Evolutionary conservation across 1,140 invertebrate species (phyloP).

Genomic region (Scaptomyza hsui): DNA sequence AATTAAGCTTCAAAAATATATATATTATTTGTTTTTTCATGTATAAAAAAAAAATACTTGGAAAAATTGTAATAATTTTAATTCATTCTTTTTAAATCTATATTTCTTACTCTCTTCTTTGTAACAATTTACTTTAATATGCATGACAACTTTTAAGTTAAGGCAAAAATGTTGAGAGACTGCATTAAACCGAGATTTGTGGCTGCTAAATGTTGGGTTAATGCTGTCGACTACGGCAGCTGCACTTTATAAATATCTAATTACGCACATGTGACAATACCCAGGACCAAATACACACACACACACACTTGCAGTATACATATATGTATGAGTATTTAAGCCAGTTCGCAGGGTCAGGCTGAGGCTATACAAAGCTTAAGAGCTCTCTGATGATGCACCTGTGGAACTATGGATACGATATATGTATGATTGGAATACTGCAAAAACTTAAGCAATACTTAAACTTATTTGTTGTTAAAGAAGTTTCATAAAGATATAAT

Average conservation of each 20-base stretch:
- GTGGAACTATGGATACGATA: constrained; percentile 37
- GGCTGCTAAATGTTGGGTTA: constrained; percentile 17
- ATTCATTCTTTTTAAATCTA: too few relatives aligned
- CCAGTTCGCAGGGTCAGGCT: constrained; percentile 9
- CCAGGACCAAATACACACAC: not conserved
- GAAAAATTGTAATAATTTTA: too few relatives aligned
- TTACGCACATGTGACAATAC: constrained; percentile 42
- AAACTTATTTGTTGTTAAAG: not conserved
- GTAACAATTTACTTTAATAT: too few relatives aligned
- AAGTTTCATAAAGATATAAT: not conserved
- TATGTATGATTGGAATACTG: not conserved
- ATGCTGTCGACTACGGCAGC: constrained; percentile 1
- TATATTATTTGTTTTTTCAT: too few relatives aligned
- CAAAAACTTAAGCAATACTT: not conserved
- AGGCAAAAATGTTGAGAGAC: not conserved
- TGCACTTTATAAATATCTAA: constrained; percentile 64
- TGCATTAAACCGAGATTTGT: constrained; percentile 44
- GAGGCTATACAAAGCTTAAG: constrained; percentile 48
- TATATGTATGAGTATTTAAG: constrained; percentile 8
- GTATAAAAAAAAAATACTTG: too few relatives aligned
- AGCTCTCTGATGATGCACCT: constrained; percentile 47
- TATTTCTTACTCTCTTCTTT: too few relatives aligned
- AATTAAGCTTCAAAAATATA: too few relatives aligned
- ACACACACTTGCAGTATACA: not conserved
- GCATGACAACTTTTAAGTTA: too few relatives aligned